Evolutionary conservation across 2,113 vertebrate genomes (phyloP), one percentile per base, ranked within the genome.

Genomic region (Egretta garzetta): DNA sequence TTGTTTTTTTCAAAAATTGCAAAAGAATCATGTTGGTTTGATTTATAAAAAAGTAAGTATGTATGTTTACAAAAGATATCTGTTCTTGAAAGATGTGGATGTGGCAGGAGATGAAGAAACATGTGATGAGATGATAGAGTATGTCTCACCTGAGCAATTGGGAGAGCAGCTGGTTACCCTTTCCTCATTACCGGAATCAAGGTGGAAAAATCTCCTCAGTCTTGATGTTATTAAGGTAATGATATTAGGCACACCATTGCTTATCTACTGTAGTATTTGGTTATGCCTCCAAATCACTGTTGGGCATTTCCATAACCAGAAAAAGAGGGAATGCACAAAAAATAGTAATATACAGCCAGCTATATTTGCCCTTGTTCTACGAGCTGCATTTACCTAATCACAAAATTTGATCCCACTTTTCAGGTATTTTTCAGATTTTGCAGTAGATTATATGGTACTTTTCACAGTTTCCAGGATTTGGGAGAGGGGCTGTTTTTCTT

Each of bases 191-290:
- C 99, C 99, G 0, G 99, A 99, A 91, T 99, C 99, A 47, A 98
- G 99, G 22, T 99, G 99, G 99, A 99, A 98, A 90, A 99, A 99
- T 90, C 98, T 99, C 45, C 98, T 99, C 68, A 98, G 98, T 91
- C 98, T 99, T 67, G 99, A 99, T 84, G 21, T 98, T 92, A 99
- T 99, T 97, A 99, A 99, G 99, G 99, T 99, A 97, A 89, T 99
- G 89, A 64, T 75, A 18, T 30, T 71, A 13, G 32, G 45, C 22
- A 39, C 27, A n/a, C 14, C 3, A 4, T n/a, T 71, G 27, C 24
- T 49, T 66, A 47, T 23, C 32, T 56, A 4, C 14, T 77, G 21
- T 82, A 67, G 28, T 18, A 33, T 90, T 45, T 73, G 53, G 3
- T 82, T 82, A 39, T 60, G 27, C 16, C 41, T 81, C 8, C 16